These are phyloP conservation scores for Brachymystax lenok DNA, from an alignment of 2,797 vertebrate genomes.

Conservation along the genomic window DNA sequence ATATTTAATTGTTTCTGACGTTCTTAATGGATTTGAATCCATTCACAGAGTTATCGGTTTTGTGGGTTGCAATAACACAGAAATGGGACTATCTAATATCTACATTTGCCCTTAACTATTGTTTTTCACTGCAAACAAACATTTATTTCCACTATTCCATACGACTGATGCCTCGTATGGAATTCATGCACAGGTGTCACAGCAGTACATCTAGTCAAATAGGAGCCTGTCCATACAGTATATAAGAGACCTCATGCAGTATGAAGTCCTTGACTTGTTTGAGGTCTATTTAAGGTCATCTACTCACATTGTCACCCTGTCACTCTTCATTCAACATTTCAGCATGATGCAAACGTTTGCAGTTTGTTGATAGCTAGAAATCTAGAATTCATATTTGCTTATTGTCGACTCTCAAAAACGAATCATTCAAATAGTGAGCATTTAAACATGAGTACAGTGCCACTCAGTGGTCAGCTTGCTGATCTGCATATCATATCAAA, in stretches of 20 bases:
- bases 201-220: no score
- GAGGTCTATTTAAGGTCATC: neutral
- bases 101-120: neutral
- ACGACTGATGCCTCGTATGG: neutral
- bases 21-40: neutral
- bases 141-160: neutral
- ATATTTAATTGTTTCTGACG: neutral
- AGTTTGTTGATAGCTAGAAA: neutral
- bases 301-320: neutral
- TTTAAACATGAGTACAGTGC: neutral
- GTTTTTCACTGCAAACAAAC: neutral
- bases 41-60: neutral
- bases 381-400: no score
- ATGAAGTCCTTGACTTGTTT: neutral
- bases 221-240: no score
- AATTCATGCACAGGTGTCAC: constrained; percentile 6
- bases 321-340: neutral
- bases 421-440: neutral
- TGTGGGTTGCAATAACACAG: neutral
- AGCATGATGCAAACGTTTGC: neutral
- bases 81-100: neutral
- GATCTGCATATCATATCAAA: constrained; percentile 2
- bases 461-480: constrained; percentile 11
- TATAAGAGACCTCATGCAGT: no score
- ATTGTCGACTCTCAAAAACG: neutral